Conservation (phyloP, 1,140 invertebrate species). For the Acromyrmex echinatior region DNA sequence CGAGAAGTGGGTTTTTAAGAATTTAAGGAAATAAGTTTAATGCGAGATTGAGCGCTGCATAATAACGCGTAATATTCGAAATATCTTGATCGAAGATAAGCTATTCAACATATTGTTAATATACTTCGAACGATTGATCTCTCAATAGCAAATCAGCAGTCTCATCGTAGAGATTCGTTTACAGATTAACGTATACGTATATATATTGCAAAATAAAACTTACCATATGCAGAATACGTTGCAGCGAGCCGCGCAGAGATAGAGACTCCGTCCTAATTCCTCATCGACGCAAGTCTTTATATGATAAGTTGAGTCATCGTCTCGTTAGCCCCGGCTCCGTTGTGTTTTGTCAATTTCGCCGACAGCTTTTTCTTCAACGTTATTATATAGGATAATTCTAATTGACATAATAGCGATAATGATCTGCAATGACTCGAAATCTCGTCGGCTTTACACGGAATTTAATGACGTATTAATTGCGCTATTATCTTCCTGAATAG, state of each 20-base stretch:
- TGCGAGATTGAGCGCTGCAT: background rate
- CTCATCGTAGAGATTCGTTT: background rate
- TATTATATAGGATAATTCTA: constrained; percentile 11
- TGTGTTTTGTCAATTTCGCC: constrained; percentile 62
- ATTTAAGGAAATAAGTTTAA: background rate
- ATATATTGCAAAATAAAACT: constrained; percentile 58
- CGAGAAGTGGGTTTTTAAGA: constrained; percentile 16
- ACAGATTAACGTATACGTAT: background rate
- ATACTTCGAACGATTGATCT: background rate
- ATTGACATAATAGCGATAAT: constrained; percentile 22
- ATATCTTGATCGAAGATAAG: constrained; percentile 8
- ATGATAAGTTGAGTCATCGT: constrained; percentile 71
- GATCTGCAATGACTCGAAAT: background rate
- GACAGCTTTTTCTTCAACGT: constrained; percentile 4
- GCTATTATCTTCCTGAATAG: background rate
- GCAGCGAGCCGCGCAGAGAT: constrained; percentile 58
- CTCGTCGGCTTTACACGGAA: background rate
- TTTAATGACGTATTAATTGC: constrained; percentile 29
- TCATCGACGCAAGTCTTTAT: constrained; percentile 67
- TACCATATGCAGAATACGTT: constrained; percentile 71
- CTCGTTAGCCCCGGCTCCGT: constrained; percentile 69
- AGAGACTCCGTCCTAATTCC: constrained; percentile 69
- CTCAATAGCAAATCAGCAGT: constrained; percentile 7
- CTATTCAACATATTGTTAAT: background rate
- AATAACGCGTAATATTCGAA: constrained; percentile 1